Conservation (phyloP, 2,888 invertebrate genomes). For the Yponomeuta plumbellus region DNA sequence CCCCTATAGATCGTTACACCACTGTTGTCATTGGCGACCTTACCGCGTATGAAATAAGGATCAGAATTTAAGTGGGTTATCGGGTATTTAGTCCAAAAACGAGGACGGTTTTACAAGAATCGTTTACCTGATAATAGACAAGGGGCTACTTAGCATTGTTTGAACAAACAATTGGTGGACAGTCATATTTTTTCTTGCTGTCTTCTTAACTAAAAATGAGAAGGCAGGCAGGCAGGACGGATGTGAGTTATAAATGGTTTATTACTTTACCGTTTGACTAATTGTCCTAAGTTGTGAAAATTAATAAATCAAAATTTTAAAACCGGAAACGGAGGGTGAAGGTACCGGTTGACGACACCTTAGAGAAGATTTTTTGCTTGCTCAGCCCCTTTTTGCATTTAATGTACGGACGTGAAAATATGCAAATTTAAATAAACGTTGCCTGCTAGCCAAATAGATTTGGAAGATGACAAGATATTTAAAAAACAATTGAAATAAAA, state of each 20-base stretch:
- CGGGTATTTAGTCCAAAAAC: background rate
- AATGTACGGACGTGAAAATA: too few relatives aligned
- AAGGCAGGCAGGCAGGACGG: background rate
- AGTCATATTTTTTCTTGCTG: background rate
- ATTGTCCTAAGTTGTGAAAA: background rate
- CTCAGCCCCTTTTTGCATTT: too few relatives aligned
- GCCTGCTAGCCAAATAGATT: too few relatives aligned
- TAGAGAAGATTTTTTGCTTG: background rate
- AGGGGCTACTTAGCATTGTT: background rate
- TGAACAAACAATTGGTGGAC: background rate
- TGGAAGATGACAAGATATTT: too few relatives aligned
- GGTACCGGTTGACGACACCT: background rate
- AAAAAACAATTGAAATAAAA: too few relatives aligned
- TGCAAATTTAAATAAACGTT: too few relatives aligned
- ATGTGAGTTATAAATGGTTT: background rate
- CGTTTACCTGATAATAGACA: constrained; percentile 2
- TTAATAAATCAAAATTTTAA: background rate
- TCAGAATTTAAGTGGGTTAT: background rate
- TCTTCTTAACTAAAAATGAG: background rate
- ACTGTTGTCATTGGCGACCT: background rate
- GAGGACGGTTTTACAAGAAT: background rate
- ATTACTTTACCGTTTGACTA: background rate
- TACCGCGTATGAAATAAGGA: background rate
- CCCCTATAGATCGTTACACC: background rate
- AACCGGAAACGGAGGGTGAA: background rate